Evolutionary conservation across 2,113 vertebrate genomes (phyloP).

Genomic region (Erpornis zantholeuca): DNA sequence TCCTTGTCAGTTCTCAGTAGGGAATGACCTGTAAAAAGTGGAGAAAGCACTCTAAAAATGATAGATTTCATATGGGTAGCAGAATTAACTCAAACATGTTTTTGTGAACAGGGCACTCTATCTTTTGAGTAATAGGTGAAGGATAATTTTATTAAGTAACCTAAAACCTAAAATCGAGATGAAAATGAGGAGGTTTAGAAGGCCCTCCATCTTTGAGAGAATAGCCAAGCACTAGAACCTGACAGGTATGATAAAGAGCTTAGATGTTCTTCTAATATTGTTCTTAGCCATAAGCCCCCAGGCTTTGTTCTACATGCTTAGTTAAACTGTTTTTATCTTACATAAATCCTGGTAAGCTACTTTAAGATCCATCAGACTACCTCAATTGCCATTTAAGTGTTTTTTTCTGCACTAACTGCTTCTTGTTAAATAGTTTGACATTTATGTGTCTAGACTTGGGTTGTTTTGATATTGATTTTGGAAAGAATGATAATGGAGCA

Average conservation of each 20-base stretch:
- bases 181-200: constrained; percentile 66
- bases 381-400: constrained; percentile 84
- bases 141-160: constrained; percentile 28
- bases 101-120: background rate
- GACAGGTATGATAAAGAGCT: constrained; percentile 77
- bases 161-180: constrained; percentile 5
- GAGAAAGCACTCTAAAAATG: background rate
- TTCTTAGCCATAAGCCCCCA: constrained; percentile 76
- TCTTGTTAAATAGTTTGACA: constrained; percentile 78
- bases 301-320: constrained; percentile 81
- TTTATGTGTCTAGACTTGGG: constrained; percentile 80
- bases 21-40: background rate
- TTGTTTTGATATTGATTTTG: constrained; percentile 77
- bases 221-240: constrained; percentile 62
- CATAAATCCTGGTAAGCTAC: constrained; percentile 84
- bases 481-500: constrained; percentile 68
- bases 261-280: constrained; percentile 72
- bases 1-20: background rate
- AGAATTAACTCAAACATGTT: background rate
- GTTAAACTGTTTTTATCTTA: constrained; percentile 78
- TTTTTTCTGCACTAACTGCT: constrained; percentile 77
- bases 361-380: constrained; percentile 85
- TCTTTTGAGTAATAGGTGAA: constrained; percentile 1
- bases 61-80: background rate
- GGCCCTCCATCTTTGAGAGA: constrained; percentile 56